Percentiles rank a stretch among this genome's conserved stretches.
These are phyloP conservation scores for Muntiacus muntjak DNA, from an alignment of 2,113 vertebrate species.

Conservation along the genomic window DNA sequence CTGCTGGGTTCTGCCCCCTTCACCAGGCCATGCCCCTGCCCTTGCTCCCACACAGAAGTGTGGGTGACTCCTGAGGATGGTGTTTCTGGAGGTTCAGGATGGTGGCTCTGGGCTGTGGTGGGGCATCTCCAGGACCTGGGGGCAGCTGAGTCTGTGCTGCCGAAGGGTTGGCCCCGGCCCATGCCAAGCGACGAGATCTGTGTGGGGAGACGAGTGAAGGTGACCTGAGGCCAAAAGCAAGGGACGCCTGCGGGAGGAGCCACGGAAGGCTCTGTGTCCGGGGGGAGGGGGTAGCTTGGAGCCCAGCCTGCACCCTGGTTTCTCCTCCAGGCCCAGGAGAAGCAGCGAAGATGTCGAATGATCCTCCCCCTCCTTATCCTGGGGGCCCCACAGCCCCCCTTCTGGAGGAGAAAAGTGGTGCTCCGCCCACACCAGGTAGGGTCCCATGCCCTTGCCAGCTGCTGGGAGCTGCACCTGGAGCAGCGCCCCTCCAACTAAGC, in stretches of 20 bases:
- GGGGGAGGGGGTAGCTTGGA: not conserved
- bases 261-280: not conserved
- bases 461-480: not conserved
- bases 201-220: not conserved
- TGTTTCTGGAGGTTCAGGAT: not conserved
- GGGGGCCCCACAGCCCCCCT: slow-evolving; percentile 92
- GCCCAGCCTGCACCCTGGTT: not conserved
- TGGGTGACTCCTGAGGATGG: not conserved
- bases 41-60: not conserved
- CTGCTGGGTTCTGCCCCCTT: not conserved
- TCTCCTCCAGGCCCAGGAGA: slow-evolving; percentile 59
- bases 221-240: not conserved
- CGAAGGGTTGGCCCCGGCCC: not conserved
- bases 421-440: slow-evolving; percentile 83
- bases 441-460: not conserved
- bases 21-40: not conserved
- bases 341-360: slow-evolving; percentile 87
- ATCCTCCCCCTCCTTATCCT: slow-evolving; percentile 96
- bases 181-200: not conserved
- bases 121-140: not conserved
- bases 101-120: not conserved
- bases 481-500: not conserved
- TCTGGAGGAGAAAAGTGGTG: slow-evolving; percentile 92
- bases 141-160: not conserved
- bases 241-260: not conserved